Evolutionary conservation across 2,888 invertebrate genomes (phyloP).

Genomic region (Meiosimyza decipiens): DNA sequence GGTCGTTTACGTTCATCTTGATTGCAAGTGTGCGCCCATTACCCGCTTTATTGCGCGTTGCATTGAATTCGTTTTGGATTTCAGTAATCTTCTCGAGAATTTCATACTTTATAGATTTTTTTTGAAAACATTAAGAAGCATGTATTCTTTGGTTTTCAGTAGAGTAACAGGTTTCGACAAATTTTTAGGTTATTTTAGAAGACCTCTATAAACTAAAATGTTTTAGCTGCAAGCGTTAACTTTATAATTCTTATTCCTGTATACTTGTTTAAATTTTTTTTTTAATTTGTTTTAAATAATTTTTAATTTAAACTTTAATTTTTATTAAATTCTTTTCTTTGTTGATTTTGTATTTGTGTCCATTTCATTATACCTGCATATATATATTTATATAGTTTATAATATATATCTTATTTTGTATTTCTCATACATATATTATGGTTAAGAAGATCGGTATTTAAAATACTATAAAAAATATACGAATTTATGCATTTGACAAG

Average conservation of each 20-base stretch:
- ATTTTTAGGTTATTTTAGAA: slow-evolving; percentile 39
- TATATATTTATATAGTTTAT: slow-evolving; percentile 10
- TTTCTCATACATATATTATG: background rate
- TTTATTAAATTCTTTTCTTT: background rate
- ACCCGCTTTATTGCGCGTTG: slow-evolving; percentile 64
- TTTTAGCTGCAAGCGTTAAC: background rate
- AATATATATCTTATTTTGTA: slow-evolving; percentile 12
- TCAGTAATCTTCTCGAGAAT: slow-evolving; percentile 61
- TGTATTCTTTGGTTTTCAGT: slow-evolving; percentile 59
- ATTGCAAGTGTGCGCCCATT: slow-evolving; percentile 66
- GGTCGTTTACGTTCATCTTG: slow-evolving; percentile 47
- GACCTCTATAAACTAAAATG: slow-evolving; percentile 13
- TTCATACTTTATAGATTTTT: slow-evolving; percentile 62
- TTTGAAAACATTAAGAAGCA: slow-evolving; percentile 55
- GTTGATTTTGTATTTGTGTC: background rate
- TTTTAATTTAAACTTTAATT: slow-evolving; percentile 13
- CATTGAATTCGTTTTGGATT: slow-evolving; percentile 63
- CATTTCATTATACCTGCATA: background rate
- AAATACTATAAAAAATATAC: slow-evolving; percentile 1
- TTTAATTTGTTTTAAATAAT: background rate
- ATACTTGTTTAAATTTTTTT: slow-evolving; percentile 14
- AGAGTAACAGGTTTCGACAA: slow-evolving; percentile 35
- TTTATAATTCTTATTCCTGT: slow-evolving; percentile 4
- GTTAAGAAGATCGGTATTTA: slow-evolving; percentile 8
- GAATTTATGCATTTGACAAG: slow-evolving; percentile 56